Percentiles rank a stretch among this genome's conserved stretches.
Conservation (phyloP, 2,888 invertebrate genomes). For the Parthenolecanium corni region DNA sequence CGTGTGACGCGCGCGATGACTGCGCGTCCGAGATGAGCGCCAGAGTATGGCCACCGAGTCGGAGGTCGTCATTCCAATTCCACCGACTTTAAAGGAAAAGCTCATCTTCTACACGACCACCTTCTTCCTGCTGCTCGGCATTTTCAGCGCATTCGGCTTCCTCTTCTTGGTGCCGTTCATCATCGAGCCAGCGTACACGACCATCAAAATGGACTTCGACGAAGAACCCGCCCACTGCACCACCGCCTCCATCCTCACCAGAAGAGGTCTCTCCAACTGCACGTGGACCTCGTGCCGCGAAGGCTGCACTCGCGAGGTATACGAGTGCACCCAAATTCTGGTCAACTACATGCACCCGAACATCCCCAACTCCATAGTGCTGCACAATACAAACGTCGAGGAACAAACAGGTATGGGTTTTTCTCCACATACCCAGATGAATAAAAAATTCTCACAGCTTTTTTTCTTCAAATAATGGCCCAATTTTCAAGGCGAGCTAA, state of each 20-base stretch:
- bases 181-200: conserved; percentile 86
- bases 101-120: conserved; percentile 85
- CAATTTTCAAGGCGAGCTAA: too few relatives aligned
- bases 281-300: conserved; percentile 85
- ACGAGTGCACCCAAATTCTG: conserved; percentile 73
- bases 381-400: conserved; percentile 37
- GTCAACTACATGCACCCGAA: conserved; percentile 61
- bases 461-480: too few relatives aligned
- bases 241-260: conserved; percentile 61
- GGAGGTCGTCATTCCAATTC: conserved; percentile 61
- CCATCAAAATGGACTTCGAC: conserved; percentile 87
- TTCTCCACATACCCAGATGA: too few relatives aligned
- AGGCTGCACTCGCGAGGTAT: conserved; percentile 79
- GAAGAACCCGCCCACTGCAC: conserved; percentile 70
- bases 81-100: conserved; percentile 62
- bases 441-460: too few relatives aligned
- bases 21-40: conserved; percentile 31
- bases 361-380: conserved; percentile 25
- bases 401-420: too few relatives aligned
- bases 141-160: conserved; percentile 83
- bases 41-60: conserved; percentile 42
- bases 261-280: conserved; percentile 69
- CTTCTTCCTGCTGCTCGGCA: conserved; percentile 81
- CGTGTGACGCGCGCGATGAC: conserved; percentile 11
- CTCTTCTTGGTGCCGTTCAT: conserved; percentile 89